Evolutionary conservation across 2,113 vertebrate genomes (phyloP).

Genomic region (Phasianus colchicus): DNA sequence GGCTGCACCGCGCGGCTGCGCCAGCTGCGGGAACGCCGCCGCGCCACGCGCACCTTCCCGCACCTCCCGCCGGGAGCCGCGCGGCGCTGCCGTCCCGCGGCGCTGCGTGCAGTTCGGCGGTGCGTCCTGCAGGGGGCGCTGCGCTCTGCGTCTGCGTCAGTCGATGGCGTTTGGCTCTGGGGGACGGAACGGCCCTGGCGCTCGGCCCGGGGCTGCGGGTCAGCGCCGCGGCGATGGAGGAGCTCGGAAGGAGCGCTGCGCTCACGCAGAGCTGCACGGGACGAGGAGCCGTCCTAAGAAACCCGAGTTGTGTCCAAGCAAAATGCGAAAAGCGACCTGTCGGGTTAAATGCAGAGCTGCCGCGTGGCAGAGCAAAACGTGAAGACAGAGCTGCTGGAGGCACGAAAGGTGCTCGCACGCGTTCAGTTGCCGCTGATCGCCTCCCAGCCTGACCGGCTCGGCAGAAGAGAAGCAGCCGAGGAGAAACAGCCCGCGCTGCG

Average conservation of each 20-base stretch:
- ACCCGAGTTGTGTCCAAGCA: neutral
- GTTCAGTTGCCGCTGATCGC: neutral
- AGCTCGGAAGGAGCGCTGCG: neutral
- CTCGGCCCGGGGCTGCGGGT: neutral
- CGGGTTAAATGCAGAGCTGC: neutral
- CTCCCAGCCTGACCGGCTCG: neutral
- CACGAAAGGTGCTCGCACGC: fast-evolving
- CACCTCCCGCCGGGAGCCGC: too few relatives aligned
- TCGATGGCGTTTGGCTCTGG: neutral
- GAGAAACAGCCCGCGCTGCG: neutral
- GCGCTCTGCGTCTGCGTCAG: too few relatives aligned
- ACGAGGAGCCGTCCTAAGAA: neutral
- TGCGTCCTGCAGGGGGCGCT: too few relatives aligned
- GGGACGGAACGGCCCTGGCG: neutral
- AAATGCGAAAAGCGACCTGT: neutral
- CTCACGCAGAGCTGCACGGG: neutral
- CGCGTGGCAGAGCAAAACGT: fast-evolving
- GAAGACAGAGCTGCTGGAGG: neutral
- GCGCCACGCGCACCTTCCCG: too few relatives aligned
- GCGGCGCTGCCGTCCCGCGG: too few relatives aligned
- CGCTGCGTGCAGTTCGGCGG: too few relatives aligned
- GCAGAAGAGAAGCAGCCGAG: neutral
- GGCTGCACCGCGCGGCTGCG: too few relatives aligned
- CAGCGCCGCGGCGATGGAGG: neutral
- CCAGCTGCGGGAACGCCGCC: too few relatives aligned